phyloP scores from a whole-genome alignment of 2,888 invertebrate genomes.

The Lacanobia wlatinum region DNA sequence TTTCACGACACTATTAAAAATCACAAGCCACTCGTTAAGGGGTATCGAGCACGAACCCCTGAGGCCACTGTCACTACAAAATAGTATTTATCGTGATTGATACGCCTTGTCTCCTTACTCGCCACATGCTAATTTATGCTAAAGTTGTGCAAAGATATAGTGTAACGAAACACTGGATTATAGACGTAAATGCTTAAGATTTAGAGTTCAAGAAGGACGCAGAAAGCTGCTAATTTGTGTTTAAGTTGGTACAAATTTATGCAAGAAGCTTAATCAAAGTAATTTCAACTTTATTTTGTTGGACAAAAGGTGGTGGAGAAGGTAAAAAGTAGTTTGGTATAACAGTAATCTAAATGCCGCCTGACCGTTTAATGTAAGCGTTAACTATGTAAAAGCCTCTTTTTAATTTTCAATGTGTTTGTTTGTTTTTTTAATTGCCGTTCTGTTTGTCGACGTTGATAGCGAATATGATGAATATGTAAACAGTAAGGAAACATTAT shows the following conservation, averaged over 20 bases:
- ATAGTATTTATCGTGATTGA: slow-evolving; percentile 74
- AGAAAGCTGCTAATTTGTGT: slow-evolving; percentile 35
- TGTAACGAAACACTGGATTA: background rate
- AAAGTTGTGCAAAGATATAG: slow-evolving; percentile 41
- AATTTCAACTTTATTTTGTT: slow-evolving; percentile 1
- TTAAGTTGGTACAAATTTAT: slow-evolving; percentile 29
- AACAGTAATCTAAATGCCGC: slow-evolving; percentile 66
- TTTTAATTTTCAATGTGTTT: slow-evolving; percentile 61
- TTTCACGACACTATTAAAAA: slow-evolving; percentile 63
- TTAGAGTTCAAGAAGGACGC: slow-evolving; percentile 10
- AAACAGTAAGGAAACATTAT: slow-evolving; percentile 12
- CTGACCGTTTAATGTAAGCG: slow-evolving; percentile 65
- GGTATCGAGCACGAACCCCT: slow-evolving; percentile 58
- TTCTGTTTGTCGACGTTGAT: slow-evolving; percentile 51
- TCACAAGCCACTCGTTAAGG: slow-evolving; percentile 60
- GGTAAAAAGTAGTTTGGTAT: slow-evolving; percentile 35
- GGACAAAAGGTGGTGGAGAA: background rate
- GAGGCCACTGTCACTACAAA: slow-evolving; percentile 69
- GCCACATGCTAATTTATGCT: slow-evolving; percentile 72
- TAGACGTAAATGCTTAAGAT: accelerated
- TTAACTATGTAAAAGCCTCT: slow-evolving; percentile 65
- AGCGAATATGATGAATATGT: slow-evolving; percentile 44
- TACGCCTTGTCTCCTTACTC: slow-evolving; percentile 69
- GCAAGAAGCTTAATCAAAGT: background rate
- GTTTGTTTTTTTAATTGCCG: slow-evolving; percentile 65